Base-by-base conservation (phyloP, 1,140 invertebrate species). In the Drosophila kanapiae region DNA sequence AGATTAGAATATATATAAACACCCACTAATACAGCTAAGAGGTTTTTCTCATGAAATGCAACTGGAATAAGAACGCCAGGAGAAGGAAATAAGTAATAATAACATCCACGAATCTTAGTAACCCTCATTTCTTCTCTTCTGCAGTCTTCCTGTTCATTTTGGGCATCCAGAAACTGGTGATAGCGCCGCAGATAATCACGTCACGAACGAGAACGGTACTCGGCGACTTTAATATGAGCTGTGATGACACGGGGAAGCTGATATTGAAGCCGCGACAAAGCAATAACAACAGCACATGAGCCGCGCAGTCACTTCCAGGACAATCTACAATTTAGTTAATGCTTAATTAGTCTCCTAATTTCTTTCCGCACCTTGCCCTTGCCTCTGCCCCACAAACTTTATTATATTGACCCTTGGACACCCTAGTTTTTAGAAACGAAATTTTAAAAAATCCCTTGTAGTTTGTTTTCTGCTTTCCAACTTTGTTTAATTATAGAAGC, bases 181-280 rank as follows among this genome's bases (percentile, higher is more conserved):
- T 99, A 67, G 98, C 98, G 14, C 98, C 98, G 11, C 98, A 97
- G 81, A 99, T 99, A 90, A 98, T 99, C 78, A 98, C 98, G 4
- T 96, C 97, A 3, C 94, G 98, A 72, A 98, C 98, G 31, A 94
- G 98, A 47, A 95, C 95, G 43, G 98, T 99, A 1, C 94, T 99
- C 31, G 95, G 95, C 38, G 98, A 99, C 93, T 99, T 99, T 92
- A 99, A 99, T 93, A 99, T 99, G 98, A 99, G 97, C 49, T 99
- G 98, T 94, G 98, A 99, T 93, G 98, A 99, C 91, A 98, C 97
- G 60, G 98, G 98, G 71, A 98, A 98, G 93, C 93, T 98, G 14
- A 98, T 98, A 76, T 93, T 98, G 1, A 97, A 97, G 92, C 97
- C 97, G 6, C 93, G 96, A 54, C 96, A 96, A 14, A 94, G 76